A percentile compares a stretch with the other conserved stretches of the same genome.
phyloP scores from a whole-genome alignment of 2,888 invertebrate genomes.

The Drosophila neonasuta region DNA sequence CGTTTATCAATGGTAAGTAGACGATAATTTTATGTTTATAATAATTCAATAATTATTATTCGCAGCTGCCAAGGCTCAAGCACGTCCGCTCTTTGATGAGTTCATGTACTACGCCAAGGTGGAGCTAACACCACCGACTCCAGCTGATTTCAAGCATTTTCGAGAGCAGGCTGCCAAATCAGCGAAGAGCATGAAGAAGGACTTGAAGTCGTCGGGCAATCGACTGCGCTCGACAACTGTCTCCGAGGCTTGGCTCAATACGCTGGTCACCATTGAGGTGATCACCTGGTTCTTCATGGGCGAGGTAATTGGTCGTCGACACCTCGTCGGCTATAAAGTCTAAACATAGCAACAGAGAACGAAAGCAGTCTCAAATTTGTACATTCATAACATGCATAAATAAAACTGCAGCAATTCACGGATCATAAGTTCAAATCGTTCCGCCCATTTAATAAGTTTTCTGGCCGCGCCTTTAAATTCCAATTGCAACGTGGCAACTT shows the following conservation, averaged over 20 bases:
- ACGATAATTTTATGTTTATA: not conserved
- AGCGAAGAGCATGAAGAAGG: constrained; percentile 40
- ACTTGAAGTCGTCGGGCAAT: constrained; percentile 24
- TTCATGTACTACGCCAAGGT: constrained; percentile 67
- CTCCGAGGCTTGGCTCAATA: constrained; percentile 54
- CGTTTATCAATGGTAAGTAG: constrained; percentile 52
- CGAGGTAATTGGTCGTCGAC: constrained; percentile 68
- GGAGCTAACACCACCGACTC: constrained; percentile 59
- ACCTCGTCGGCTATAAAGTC: constrained; percentile 66
- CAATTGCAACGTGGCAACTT: constrained; percentile 54
- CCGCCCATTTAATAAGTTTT: constrained; percentile 30
- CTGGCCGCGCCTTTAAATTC: constrained; percentile 37
- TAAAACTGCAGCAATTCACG: constrained; percentile 37
- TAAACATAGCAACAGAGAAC: constrained; percentile 28
- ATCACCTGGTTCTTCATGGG: constrained; percentile 67
- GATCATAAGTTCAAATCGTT: constrained; percentile 42
- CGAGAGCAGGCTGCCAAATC: constrained; percentile 39
- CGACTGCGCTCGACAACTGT: constrained; percentile 47
- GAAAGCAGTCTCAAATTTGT: constrained; percentile 6
- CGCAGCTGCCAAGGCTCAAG: constrained; percentile 44
- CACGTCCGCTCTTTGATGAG: constrained; percentile 57
- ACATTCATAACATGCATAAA: constrained; percentile 19
- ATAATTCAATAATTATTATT: too few relatives aligned
- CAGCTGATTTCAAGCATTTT: constrained; percentile 49
- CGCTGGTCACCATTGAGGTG: constrained; percentile 62